These are phyloP conservation scores for Flexamia atlantica DNA, from an alignment of 2,888 invertebrate genomes.

Conservation along the genomic window DNA sequence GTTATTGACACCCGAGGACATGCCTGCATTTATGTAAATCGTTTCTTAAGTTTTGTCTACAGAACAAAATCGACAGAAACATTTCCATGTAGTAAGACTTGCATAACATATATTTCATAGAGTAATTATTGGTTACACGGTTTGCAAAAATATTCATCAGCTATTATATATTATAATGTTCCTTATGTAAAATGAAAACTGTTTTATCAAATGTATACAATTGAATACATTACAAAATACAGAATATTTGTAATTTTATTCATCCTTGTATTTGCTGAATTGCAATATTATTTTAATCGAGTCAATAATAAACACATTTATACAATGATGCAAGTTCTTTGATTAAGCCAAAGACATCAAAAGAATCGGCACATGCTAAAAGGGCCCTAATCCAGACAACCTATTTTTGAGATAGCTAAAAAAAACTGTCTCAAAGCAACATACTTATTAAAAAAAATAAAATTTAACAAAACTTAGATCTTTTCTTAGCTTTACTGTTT, in stretches of 20 bases:
- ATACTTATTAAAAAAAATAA: too few relatives aligned
- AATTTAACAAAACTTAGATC: too few relatives aligned
- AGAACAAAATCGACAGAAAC: slow-evolving; percentile 40
- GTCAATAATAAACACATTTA: too few relatives aligned
- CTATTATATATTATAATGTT: slow-evolving; percentile 58
- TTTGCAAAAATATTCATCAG: slow-evolving; percentile 59
- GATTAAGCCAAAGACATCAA: too few relatives aligned
- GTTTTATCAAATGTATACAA: slow-evolving; percentile 59
- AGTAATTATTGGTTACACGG: slow-evolving; percentile 49
- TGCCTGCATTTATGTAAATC: slow-evolving; percentile 44
- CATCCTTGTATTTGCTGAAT: background rate
- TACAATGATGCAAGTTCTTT: too few relatives aligned
- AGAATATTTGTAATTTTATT: slow-evolving; percentile 20
- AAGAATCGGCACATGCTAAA: too few relatives aligned
- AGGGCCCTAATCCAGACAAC: too few relatives aligned
- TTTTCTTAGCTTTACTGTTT: too few relatives aligned
- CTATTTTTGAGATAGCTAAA: too few relatives aligned
- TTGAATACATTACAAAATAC: slow-evolving; percentile 58
- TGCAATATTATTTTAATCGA: too few relatives aligned
- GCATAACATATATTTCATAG: slow-evolving; percentile 51
- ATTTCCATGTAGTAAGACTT: slow-evolving; percentile 57
- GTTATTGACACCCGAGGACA: slow-evolving; percentile 31
- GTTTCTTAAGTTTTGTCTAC: slow-evolving; percentile 25
- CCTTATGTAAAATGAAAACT: slow-evolving; percentile 59
- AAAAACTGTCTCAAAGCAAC: too few relatives aligned